Evolutionary conservation across 2,888 invertebrate genomes (phyloP).

Genomic region (Eucera pruinosa): DNA sequence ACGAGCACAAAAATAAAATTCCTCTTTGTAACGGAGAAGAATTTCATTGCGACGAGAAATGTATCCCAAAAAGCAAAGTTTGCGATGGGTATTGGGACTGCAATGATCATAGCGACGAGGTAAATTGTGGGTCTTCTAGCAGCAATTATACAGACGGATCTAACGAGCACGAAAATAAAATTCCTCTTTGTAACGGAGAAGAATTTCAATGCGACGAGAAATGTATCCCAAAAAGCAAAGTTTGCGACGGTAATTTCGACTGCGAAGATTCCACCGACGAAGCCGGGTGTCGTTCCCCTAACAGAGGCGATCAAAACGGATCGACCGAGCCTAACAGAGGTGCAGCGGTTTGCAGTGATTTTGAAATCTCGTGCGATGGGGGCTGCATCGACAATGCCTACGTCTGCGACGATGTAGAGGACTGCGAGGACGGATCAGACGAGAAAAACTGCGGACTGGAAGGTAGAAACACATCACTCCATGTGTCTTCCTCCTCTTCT

Average conservation of each 20-base stretch:
- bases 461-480: constrained; percentile 58
- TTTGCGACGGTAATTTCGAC: no score
- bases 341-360: constrained; percentile 8
- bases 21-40: constrained; percentile 42
- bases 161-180: constrained; percentile 51
- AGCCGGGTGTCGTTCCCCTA: no score
- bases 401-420: constrained; percentile 86
- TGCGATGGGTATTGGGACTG: constrained; percentile 88
- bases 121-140: no score
- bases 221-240: no score
- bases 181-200: no score
- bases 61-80: constrained; percentile 85
- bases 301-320: neutral
- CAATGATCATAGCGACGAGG: constrained; percentile 87
- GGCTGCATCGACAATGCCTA: constrained; percentile 85
- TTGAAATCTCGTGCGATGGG: constrained; percentile 84
- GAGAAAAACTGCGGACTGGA: constrained; percentile 83
- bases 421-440: constrained; percentile 87
- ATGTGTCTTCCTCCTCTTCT: neutral
- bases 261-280: no score
- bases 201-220: constrained; percentile 35
- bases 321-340: no score
- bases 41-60: constrained; percentile 81
- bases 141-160: no score
- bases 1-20: neutral